Evolutionary conservation across 2,888 invertebrate genomes (phyloP).

Genomic region (Agrotis ipsilon): DNA sequence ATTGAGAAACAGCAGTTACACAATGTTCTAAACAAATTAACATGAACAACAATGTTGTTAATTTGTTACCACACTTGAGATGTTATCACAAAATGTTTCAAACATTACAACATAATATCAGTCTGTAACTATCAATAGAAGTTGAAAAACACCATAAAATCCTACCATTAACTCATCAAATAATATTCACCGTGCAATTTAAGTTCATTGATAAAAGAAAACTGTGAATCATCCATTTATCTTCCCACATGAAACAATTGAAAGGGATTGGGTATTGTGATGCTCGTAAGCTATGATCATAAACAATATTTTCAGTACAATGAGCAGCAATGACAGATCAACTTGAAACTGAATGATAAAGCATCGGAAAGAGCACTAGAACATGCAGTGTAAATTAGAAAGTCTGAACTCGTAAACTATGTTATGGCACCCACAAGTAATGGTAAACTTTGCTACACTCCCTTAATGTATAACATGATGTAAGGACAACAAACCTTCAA

Average conservation of each 20-base stretch:
- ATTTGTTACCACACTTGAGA: slow-evolving; percentile 20
- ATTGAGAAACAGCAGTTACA: slow-evolving; percentile 5
- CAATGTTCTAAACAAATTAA: slow-evolving; percentile 12
- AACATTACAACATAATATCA: slow-evolving; percentile 11
- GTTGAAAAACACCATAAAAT: slow-evolving; percentile 34
- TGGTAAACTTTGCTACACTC: not conserved
- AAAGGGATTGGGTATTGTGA: slow-evolving; percentile 42
- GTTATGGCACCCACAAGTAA: not conserved
- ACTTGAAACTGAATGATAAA: not conserved
- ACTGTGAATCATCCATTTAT: slow-evolving; percentile 39
- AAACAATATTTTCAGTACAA: slow-evolving; percentile 19
- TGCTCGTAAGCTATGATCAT: slow-evolving; percentile 28
- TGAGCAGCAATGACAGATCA: not conserved
- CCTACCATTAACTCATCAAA: slow-evolving; percentile 30
- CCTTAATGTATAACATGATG: not conserved
- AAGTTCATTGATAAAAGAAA: slow-evolving; percentile 44
- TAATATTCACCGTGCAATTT: slow-evolving; percentile 30
- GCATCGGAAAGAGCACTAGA: not conserved
- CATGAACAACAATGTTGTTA: slow-evolving; percentile 13
- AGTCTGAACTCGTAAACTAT: slow-evolving; percentile 14
- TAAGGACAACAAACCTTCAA: slow-evolving; percentile 11
- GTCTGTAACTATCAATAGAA: slow-evolving; percentile 10
- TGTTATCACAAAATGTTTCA: not conserved
- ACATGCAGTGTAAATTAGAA: slow-evolving; percentile 18
- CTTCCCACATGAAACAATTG: slow-evolving; percentile 41